Conservation (phyloP, 2,888 invertebrate species). For the Noctua pronuba region DNA sequence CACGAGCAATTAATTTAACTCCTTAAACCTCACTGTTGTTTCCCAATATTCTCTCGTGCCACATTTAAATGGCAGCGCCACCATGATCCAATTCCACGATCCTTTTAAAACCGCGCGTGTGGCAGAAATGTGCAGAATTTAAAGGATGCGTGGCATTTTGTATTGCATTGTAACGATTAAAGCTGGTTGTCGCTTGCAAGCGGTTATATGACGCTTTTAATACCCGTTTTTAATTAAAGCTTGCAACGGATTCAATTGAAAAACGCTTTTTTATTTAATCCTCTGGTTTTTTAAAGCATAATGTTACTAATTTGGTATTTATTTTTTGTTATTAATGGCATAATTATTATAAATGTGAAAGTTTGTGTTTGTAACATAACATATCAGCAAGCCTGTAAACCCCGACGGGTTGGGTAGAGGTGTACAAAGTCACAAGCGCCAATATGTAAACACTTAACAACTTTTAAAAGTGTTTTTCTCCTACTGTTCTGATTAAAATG, state of each 20-base stretch:
- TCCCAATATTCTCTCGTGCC: not conserved
- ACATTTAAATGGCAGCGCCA: not conserved
- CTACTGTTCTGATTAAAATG: too few species aligned
- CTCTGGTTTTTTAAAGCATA: not conserved
- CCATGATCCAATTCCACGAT: conserved; percentile 21
- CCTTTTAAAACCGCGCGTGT: conserved; percentile 10
- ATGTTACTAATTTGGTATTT: conserved; percentile 16
- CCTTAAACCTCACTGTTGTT: not conserved
- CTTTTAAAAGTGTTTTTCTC: too few species aligned
- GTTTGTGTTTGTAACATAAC: not conserved
- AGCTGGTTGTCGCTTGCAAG: conserved; percentile 8
- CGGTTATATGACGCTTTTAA: conserved; percentile 36
- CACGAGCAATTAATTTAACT: not conserved
- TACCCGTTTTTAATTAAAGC: conserved; percentile 46
- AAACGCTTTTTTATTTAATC: not conserved
- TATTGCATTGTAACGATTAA: not conserved
- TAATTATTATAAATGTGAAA: not conserved
- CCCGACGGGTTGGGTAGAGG: too few species aligned
- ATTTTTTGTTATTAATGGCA: not conserved
- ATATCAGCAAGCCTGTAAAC: too few species aligned
- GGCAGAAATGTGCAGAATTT: conserved; percentile 19
- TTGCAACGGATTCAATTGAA: conserved; percentile 21
- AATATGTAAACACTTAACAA: too few species aligned
- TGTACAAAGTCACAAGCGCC: too few species aligned
- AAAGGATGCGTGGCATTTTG: conserved; percentile 18